phyloP scores from a whole-genome alignment of 2,888 invertebrate species.

The Steinernema carpocapsae region DNA sequence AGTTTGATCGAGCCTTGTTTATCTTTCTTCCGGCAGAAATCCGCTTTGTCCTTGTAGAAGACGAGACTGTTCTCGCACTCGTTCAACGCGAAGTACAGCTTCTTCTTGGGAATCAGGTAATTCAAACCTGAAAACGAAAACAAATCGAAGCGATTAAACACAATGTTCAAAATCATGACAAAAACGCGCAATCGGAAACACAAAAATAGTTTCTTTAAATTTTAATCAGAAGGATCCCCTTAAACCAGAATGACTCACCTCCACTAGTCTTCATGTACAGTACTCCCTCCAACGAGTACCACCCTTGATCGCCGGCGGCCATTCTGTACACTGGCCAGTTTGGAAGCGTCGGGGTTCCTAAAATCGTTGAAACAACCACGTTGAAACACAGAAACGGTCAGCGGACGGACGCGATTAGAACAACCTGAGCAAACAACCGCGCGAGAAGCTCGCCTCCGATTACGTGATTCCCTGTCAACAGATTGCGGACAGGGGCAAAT shows the following conservation, averaged over 20 bases:
- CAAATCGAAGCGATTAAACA: not conserved
- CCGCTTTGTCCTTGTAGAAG: conserved; percentile 58
- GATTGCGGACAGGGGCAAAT: no score
- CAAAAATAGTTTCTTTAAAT: not conserved
- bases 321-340: not conserved
- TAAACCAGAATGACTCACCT: no score
- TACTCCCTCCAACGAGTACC: conserved; percentile 62
- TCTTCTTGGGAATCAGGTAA: conserved; percentile 47
- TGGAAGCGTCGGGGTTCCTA: conserved; percentile 1
- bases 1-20: conserved; percentile 52
- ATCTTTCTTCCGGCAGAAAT: conserved; percentile 51
- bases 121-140: conserved; percentile 36
- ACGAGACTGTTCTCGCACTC: conserved; percentile 57
- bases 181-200: not conserved
- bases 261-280: conserved; percentile 55
- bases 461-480: no score
- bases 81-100: conserved; percentile 62
- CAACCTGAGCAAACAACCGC: conserved; percentile 3
- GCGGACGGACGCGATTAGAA: not conserved
- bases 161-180: not conserved
- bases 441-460: not conserved
- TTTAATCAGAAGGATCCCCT: no score
- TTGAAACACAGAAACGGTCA: conserved; percentile 30
- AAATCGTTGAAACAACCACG: not conserved
- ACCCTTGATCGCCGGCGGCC: conserved; percentile 40